A percentile compares a stretch with the other conserved stretches of the same genome.
phyloP scores from a whole-genome alignment of 1,140 invertebrate species.

The Ceratosolen fusciceps region DNA sequence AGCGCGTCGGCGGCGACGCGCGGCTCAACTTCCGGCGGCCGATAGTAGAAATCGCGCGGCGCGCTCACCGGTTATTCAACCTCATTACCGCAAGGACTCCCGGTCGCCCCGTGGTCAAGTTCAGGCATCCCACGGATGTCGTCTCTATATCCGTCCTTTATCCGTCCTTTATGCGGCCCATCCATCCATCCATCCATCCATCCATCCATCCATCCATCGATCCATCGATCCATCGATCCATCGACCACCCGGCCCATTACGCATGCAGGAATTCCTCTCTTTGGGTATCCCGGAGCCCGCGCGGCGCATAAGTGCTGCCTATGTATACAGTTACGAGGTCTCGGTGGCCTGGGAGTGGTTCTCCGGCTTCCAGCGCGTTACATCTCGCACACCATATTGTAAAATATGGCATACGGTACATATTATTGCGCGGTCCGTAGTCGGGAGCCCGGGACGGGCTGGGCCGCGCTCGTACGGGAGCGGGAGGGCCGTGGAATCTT shows the following conservation, averaged over 20 bases:
- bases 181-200: conserved; percentile 59
- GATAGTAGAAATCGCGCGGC: conserved; percentile 5
- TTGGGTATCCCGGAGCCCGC: conserved; percentile 14
- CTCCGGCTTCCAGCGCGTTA: neutral
- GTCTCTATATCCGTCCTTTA: too few species aligned
- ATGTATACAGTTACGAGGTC: conserved; percentile 18
- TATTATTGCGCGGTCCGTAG: neutral
- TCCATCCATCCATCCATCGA: conserved; percentile 59
- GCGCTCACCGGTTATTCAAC: conserved; percentile 48
- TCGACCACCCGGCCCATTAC: conserved; percentile 48
- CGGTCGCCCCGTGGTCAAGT: conserved; percentile 58
- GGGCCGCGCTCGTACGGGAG: neutral
- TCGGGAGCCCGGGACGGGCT: neutral
- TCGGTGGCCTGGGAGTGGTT: neutral
- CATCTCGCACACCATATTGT: conserved; percentile 22
- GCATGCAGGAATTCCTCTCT: conserved; percentile 67
- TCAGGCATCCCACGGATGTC: conserved; percentile 58
- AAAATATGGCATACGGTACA: conserved; percentile 35
- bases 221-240: neutral
- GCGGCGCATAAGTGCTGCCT: neutral
- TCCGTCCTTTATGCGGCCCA: conserved; percentile 48
- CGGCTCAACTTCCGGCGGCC: neutral
- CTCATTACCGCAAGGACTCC: conserved; percentile 43
- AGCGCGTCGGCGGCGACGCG: neutral
- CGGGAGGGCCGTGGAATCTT: too few species aligned